phyloP scores from a whole-genome alignment of 2,113 vertebrate species.

The human (Homo sapiens) region DNA sequence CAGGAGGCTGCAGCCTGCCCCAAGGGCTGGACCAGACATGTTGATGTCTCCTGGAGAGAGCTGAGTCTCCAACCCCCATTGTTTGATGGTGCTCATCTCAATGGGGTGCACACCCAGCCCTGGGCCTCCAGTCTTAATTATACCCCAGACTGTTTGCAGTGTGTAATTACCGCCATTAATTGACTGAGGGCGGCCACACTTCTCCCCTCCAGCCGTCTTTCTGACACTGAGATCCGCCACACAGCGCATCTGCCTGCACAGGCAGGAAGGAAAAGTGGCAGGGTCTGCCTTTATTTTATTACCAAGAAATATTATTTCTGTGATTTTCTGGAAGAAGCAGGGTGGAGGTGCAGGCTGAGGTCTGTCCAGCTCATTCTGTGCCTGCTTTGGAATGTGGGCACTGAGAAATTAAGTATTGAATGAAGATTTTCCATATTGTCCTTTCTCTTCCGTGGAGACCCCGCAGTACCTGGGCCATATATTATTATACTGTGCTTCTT shows the following conservation, averaged over 20 bases:
- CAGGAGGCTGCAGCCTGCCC: constrained; percentile 10
- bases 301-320: constrained; percentile 14
- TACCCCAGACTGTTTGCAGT: constrained; percentile 80
- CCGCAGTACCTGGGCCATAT: not conserved
- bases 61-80: constrained; percentile 56
- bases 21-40: not conserved
- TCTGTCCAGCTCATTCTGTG: rapidly evolving
- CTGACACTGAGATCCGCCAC: constrained; percentile 69
- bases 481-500: too few species aligned
- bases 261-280: constrained; percentile 40
- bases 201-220: constrained; percentile 74
- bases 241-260: not conserved
- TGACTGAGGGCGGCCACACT: constrained; percentile 77
- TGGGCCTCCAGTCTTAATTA: constrained; percentile 80
- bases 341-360: not conserved
- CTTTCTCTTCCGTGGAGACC: not conserved
- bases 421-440: not conserved
- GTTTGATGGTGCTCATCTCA: constrained; percentile 62
- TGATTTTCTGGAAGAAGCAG: not conserved
- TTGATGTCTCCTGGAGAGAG: constrained; percentile 51
- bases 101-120: constrained; percentile 63
- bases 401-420: rapidly evolving
- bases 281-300: constrained; percentile 45
- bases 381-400: not conserved
- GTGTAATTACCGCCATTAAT: constrained; percentile 82